Evolutionary conservation across 2,888 invertebrate genomes (phyloP).

Genomic region (Xanthia icteritia): DNA sequence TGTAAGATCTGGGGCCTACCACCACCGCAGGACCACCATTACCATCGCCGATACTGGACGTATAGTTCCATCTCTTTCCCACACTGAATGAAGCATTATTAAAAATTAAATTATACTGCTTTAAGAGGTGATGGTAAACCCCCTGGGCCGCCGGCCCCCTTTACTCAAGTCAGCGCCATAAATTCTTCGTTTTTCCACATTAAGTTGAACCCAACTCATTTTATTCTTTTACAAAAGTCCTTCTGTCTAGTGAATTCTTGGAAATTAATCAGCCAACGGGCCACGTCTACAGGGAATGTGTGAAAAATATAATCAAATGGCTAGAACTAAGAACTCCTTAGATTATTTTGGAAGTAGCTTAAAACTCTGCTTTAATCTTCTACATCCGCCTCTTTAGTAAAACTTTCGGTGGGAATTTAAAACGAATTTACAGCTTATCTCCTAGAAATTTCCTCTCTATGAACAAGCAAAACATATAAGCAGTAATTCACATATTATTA

Average conservation of each 20-base stretch:
- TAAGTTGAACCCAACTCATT: background rate
- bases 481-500: conserved; percentile 35
- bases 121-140: background rate
- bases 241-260: background rate
- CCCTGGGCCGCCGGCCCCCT: background rate
- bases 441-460: conserved; percentile 8
- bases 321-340: background rate
- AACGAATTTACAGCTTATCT: conserved; percentile 16
- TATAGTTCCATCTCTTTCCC: background rate
- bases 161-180: background rate
- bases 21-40: background rate
- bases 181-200: background rate
- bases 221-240: background rate
- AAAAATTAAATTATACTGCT: background rate
- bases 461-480: conserved; percentile 6
- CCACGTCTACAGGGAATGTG: background rate
- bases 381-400: background rate
- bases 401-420: background rate
- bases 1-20: background rate
- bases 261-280: background rate
- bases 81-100: background rate
- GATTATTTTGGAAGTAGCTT: background rate
- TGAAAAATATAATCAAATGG: background rate
- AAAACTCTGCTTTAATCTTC: background rate
- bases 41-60: background rate